phyloP scores from a whole-genome alignment of 2,797 vertebrate species.

The Gila robusta region DNA sequence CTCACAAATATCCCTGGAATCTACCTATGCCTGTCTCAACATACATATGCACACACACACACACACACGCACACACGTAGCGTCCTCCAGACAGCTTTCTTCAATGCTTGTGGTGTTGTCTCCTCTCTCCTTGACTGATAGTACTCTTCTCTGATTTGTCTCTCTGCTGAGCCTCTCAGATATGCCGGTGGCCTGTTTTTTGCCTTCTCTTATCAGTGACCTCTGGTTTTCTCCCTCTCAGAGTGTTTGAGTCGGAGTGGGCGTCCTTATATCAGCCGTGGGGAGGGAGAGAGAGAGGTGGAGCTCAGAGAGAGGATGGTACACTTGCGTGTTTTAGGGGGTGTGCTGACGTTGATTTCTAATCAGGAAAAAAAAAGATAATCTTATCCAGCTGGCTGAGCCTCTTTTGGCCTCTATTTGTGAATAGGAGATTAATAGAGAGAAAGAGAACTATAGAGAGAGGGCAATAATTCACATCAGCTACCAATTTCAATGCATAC shows the following conservation, averaged over 20 bases:
- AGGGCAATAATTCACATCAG: conserved; percentile 32
- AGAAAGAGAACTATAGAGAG: conserved; percentile 16
- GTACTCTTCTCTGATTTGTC: conserved; percentile 9
- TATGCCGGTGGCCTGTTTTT: conserved; percentile 3
- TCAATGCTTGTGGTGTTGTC: conserved; percentile 36
- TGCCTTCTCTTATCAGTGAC: conserved; percentile 32
- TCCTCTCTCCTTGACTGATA: conserved; percentile 30
- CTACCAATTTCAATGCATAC: not conserved
- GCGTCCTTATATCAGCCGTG: conserved; percentile 73
- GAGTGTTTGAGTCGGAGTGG: conserved; percentile 69
- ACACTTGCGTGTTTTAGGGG: conserved; percentile 44
- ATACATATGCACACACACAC: conserved; percentile 24
- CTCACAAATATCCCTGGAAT: conserved; percentile 34
- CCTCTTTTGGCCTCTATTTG: conserved; percentile 80
- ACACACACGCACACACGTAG: conserved; percentile 15
- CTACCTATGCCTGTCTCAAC: conserved; percentile 33
- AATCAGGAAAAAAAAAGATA: conserved; percentile 76
- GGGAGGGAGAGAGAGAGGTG: conserved; percentile 48
- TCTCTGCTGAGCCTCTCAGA: conserved; percentile 16
- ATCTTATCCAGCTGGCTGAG: conserved; percentile 80
- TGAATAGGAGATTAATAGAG: conserved; percentile 77
- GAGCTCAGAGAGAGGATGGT: conserved; percentile 65
- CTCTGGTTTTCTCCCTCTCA: conserved; percentile 59
- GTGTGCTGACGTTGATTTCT: conserved; percentile 77
- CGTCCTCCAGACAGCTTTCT: conserved; percentile 45